These are phyloP conservation scores for Morpho achilles DNA, from an alignment of 2,888 invertebrate genomes.

Conservation along the genomic window DNA sequence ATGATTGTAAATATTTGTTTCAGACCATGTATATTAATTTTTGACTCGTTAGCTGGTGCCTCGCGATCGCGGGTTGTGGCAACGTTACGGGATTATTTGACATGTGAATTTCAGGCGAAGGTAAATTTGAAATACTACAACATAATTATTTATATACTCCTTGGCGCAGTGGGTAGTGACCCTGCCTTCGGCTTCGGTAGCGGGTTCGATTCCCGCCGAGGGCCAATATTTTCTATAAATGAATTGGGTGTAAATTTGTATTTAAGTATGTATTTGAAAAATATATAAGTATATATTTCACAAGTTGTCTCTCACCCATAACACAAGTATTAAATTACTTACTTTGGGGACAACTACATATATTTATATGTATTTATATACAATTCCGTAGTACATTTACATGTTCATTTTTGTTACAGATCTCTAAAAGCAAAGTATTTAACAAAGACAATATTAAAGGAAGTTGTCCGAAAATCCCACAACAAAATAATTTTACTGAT, in stretches of 20 bases:
- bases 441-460: constrained; percentile 92
- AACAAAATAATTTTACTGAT: constrained; percentile 97
- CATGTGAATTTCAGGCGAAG: constrained; percentile 90
- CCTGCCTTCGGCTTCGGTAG: too few species aligned
- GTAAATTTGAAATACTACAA: constrained; percentile 43
- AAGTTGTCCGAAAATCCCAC: constrained; percentile 94
- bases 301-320: too few species aligned
- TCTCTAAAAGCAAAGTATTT: constrained; percentile 83
- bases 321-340: background rate
- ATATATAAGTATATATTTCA: too few species aligned
- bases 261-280: too few species aligned
- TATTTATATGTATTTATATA: background rate
- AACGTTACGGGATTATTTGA: constrained; percentile 93
- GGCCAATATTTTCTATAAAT: too few species aligned
- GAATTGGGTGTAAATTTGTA: too few species aligned
- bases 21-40: constrained; percentile 96
- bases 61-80: constrained; percentile 91
- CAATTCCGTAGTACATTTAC: constrained; percentile 5
- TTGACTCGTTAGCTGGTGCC: constrained; percentile 94
- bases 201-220: too few species aligned
- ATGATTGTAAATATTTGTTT: constrained; percentile 42
- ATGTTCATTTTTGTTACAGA: constrained; percentile 44
- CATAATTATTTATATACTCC: background rate
- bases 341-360: background rate
- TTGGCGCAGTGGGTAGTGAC: background rate